These are phyloP conservation scores for Ariolimax columbianus DNA, from an alignment of 2,888 invertebrate genomes.

Conservation along the genomic window DNA sequence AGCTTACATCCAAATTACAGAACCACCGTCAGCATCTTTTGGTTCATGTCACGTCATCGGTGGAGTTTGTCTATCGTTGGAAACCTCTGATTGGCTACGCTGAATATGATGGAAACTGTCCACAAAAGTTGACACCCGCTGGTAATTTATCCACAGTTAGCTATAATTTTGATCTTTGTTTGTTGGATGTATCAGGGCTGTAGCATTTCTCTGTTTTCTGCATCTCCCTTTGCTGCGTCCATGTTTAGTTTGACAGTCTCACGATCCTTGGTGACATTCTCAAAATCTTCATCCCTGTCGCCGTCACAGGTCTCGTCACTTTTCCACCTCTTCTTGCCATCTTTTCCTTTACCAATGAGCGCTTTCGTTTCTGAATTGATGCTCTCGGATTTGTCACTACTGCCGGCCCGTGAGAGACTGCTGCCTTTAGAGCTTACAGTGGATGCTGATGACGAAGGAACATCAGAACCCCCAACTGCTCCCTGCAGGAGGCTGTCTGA, in stretches of 20 bases:
- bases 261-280: background rate
- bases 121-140: background rate
- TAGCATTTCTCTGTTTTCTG: background rate
- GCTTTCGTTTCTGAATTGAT: conserved; percentile 31
- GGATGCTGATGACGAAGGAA: background rate
- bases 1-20: too few species aligned
- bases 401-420: conserved; percentile 21
- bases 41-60: too few species aligned
- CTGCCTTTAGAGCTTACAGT: background rate
- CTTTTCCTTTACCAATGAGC: conserved; percentile 3
- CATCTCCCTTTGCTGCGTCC: background rate
- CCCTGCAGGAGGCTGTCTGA: background rate
- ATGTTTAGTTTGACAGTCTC: background rate
- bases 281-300: background rate
- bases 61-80: too few species aligned
- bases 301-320: background rate
- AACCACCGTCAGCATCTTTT: background rate
- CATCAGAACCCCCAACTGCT: background rate
- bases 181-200: background rate
- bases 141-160: background rate
- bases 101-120: background rate
- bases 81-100: too few species aligned
- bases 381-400: conserved; percentile 4
- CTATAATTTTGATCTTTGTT: background rate
- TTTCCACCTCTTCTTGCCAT: background rate